Base-by-base conservation (phyloP, 1,140 invertebrate species). In the Bombus waltoni region DNA sequence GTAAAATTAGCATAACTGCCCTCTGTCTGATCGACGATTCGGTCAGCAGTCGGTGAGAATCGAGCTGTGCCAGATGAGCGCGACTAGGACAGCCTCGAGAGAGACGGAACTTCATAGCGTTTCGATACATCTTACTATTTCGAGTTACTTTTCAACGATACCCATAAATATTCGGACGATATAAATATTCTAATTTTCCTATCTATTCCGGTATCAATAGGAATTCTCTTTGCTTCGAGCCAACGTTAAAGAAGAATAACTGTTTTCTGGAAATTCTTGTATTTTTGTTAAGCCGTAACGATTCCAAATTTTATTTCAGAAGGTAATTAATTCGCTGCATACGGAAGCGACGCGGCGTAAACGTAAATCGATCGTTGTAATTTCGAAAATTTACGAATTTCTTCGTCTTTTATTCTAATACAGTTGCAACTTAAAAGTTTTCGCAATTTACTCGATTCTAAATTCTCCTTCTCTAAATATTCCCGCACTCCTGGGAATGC, bases 1-100 rank as follows among this genome's bases (percentile, higher is more conserved):
- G 85, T 88, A 85, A 90, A 91, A 92, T 92, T 92, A 92, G 85
- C 91, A 91, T 92, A 92, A 90, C 59, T 85, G 68, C 85, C 62
- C 53, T 72, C 44, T 59, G 70, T 76, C 78, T 88, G 77, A 38
- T 59, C 32, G 85, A 44, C 40, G 83, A 83, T 79, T 89, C 85
- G 73, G 85, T 90, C 76, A 76, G 53, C 72, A 44, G 32, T 53
- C 15, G 83, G n/a, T 74, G 75, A 75, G 86, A 82, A 86, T 59
- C 71, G 13, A 59, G 72, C 15, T 28, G 18, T 35, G 15, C 47
- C 82, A 22, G 42, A 70, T 57, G 81, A 79, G 68, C 40, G 77
- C 65, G 59, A 76, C 62, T 35, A 28, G 71, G n/a, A 32, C 57
- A 42, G 32, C 70, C 47, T 35, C 66, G 22, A 70, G 22, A 11